Evolutionary conservation across 2,888 invertebrate species (phyloP), one percentile per base, ranked within the genome.

Genomic region (Acheta domesticus): DNA sequence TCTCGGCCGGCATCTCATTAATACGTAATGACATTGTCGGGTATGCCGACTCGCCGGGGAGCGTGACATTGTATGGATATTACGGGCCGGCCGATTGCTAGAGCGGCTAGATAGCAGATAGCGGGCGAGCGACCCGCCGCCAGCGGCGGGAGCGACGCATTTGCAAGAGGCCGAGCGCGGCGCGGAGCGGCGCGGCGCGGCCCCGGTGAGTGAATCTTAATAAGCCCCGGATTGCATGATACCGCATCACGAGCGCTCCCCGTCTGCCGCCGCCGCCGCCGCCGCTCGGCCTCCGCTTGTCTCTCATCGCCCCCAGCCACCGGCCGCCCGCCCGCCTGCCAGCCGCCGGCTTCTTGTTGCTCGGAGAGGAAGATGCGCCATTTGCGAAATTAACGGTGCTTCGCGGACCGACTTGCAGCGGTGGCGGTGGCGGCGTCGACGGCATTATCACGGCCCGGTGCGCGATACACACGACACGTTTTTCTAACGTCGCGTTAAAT

Each of bases 61-160:
- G 80, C 80, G 86, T 86, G 86, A 86, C 86, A 86, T 86, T 86
- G 86, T 86, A 86, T 86, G 86, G 86, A 86, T 86, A 86, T 86
- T 86, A 86, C 80, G n/a, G n/a, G 76, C 48, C 49, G 23, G 75
- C 75, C 20, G 75, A 75, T 75, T 14, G 75, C 75, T 21, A 75
- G 75, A 62, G n/a, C 62, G 62, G 62, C 16, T 19, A 62, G 62
- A 62, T 62, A 62, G 62, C 62, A 62, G 62, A 62, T 62, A 19
- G 62, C 62, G 62, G 5, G 62, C 62, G 62, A 62, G 62, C 62
- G 62, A 62, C 62, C 62, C 62, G n/a, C 62, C 62, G 14, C 62
- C 62, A 4, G 1, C 62, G 4, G 3, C 62, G 12, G 16, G 12
- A 62, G 14, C 14, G 62, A 62, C 62, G 62, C 62, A 62, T 62